Evolutionary conservation across 2,113 vertebrate species (phyloP), one percentile per base, ranked within the genome.

Genomic region (Scalopus aquaticus): DNA sequence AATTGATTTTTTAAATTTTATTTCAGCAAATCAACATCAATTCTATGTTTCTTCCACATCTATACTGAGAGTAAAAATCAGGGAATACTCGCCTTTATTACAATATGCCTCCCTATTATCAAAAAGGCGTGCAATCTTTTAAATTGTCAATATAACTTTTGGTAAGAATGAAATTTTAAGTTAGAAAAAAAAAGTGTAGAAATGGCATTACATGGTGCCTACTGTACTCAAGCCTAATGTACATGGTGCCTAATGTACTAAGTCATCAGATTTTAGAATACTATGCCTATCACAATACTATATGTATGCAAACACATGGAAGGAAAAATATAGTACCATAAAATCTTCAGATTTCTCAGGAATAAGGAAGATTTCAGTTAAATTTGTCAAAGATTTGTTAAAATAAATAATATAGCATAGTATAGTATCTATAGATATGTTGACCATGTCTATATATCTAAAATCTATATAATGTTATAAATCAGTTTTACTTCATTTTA

Each of bases 41-140:
- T 83, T 88, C 76, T 80, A 42, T 87, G 56, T 85, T 95, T 90
- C 32, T 76, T 32, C 26, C 19, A 86, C 22, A 91, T 11, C 37
- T 94, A 60, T 0, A 5, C 0, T 22, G 11, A 24, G 1, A 16
- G 16, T 69, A 44, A 85, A 88, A 74, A 16, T 70, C 60, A 69
- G 4, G 39, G 9, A 56, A 49, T 60, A 46, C 76, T 65, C 83
- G 96, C 58, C 80, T 82, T 49, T 82, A 93, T 95, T 96, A 94
- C 91, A 93, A 60, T 95, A 95, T 96, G 95, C 94, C 96, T 96
- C 37, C 85, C 74, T 91, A 1, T 88, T 92, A 95, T 69, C 78
- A 6, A 77, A 58, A 2, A 1, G 3, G 24, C 22, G 19, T 83
- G 72, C 30, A 74, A 88, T 85, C 6, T 77, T 91, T 19, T 76